phyloP scores from a whole-genome alignment of 2,888 invertebrate genomes.

The Sminthurides aquaticus region DNA sequence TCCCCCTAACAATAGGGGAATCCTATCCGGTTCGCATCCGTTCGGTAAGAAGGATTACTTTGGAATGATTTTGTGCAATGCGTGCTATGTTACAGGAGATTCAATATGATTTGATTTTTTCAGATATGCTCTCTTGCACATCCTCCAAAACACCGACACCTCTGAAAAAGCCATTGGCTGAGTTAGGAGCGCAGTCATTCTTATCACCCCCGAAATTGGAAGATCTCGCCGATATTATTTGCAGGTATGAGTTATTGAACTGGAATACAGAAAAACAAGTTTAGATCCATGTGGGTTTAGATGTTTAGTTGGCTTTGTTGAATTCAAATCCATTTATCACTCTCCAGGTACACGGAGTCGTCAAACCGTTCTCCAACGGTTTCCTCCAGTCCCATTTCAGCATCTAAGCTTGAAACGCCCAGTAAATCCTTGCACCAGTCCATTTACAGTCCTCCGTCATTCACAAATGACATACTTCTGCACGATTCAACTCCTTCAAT shows the following conservation, averaged over 20 bases:
- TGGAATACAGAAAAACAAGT: neutral
- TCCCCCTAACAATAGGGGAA: constrained; percentile 7
- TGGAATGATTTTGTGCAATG: neutral
- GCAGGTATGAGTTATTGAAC: constrained; percentile 12
- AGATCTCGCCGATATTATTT: constrained; percentile 42
- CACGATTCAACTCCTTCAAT: constrained; percentile 44
- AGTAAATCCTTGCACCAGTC: constrained; percentile 39
- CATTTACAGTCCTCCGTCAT: constrained; percentile 66
- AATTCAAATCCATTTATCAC: neutral
- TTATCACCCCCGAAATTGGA: constrained; percentile 47
- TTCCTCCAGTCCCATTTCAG: constrained; percentile 12
- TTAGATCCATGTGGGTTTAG: neutral
- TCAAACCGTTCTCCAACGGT: constrained; percentile 9
- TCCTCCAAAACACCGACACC: constrained; percentile 77
- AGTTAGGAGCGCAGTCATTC: constrained; percentile 50
- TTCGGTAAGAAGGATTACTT: neutral
- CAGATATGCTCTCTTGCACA: constrained; percentile 15
- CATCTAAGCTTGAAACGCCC: constrained; percentile 34
- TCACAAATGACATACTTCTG: constrained; percentile 71
- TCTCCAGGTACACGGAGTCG: constrained; percentile 18
- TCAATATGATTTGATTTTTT: neutral
- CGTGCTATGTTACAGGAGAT: neutral
- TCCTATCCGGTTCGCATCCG: neutral
- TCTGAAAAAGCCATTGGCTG: constrained; percentile 84
- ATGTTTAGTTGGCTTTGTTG: neutral